Conservation (phyloP, 1,140 invertebrate species). For the Brachionus koreanus region DNA sequence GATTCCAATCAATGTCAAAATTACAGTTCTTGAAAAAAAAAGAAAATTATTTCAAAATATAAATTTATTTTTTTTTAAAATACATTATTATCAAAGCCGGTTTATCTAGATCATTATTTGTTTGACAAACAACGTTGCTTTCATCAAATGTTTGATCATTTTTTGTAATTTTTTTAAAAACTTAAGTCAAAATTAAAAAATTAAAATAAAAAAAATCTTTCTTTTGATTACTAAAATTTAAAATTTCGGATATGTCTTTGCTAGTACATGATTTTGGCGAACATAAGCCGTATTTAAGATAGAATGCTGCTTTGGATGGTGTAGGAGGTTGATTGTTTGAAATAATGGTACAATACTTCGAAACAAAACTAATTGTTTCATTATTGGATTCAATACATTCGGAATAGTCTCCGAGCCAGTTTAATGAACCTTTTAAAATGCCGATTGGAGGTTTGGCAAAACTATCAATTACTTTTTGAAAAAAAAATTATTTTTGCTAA, state of each 20-base stretch:
- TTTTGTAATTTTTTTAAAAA: neutral
- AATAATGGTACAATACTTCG: slow-evolving; percentile 23
- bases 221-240: neutral
- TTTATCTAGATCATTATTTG: neutral
- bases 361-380: neutral
- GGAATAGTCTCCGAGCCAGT: neutral
- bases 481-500: neutral
- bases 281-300: neutral
- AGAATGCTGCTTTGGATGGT: neutral
- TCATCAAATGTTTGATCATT: neutral
- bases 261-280: neutral
- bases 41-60: neutral
- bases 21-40: neutral
- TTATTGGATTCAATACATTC: slow-evolving; percentile 28
- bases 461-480: neutral
- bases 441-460: neutral
- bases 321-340: neutral
- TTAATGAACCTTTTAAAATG: neutral
- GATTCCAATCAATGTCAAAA: neutral
- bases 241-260: slow-evolving; percentile 13
- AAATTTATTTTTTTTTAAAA: neutral
- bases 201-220: neutral
- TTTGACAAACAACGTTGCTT: neutral
- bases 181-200: neutral
- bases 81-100: slow-evolving; percentile 5